Evolutionary conservation across 2,797 vertebrate genomes (phyloP), one percentile per base, ranked within the genome.

Genomic region (Enteromius viviparus): DNA sequence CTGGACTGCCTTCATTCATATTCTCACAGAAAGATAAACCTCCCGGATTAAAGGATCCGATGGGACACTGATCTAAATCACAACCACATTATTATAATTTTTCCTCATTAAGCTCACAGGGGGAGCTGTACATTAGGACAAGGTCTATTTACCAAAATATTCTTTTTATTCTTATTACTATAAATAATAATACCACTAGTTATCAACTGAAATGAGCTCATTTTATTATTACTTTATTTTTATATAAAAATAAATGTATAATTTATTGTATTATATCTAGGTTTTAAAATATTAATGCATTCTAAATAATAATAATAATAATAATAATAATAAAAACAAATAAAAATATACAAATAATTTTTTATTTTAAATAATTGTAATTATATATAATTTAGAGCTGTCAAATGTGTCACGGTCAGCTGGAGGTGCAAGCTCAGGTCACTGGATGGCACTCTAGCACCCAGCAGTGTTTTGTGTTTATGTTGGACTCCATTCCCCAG

Each of bases 1-100:
- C 71, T 76, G 14, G 62, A 72, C 55, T 65, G 29, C 60, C 72
- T 65, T 68, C 80, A 83, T 86, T 87, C 71, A 88, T 74, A 69
- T 83, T 87, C 60, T 80, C 60, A 40, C 23, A 83, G 47, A 68
- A 42, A 45, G 64, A 83, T 69, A 77, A 77, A 77, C n/a, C 72
- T 74, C 9, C 1, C n/a, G 58, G 74, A 60, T 82, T 83, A 76
- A 26, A 82, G 34, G 26, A 70, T 65, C 53, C 34, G 6, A 68
- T 11, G 2, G 64, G 29, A 55, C 12, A 78, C 21, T 47, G 76
- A 47, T 75, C 62, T 65, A 74, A 68, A 60, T 58, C 12, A 40
- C 15, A 51, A 58, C 21, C 40, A 51, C 19, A 34, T 72, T 71
- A 29, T 62, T 75, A 58, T 51, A 1, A 76, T 45, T 65, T 29